These are phyloP conservation scores for Lamproptera curius DNA, from an alignment of 2,888 invertebrate genomes.

Conservation along the genomic window DNA sequence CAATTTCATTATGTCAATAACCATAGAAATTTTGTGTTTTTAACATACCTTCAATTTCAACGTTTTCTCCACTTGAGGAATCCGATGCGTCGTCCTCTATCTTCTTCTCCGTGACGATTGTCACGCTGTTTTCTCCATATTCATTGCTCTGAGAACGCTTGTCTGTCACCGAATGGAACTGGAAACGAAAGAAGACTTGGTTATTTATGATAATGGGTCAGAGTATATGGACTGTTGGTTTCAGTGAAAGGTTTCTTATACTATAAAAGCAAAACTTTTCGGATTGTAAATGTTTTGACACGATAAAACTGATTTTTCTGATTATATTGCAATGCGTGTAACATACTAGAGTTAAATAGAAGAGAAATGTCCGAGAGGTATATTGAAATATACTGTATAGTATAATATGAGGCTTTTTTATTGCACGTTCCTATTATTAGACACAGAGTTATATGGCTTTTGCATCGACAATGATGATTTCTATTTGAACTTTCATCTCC, in stretches of 20 bases:
- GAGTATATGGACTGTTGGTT: background rate
- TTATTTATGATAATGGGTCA: background rate
- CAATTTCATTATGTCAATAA: too few species aligned
- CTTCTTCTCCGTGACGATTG: conserved; percentile 66
- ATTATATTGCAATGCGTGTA: background rate
- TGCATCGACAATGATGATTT: too few species aligned
- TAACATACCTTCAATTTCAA: conserved; percentile 69
- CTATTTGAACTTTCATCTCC: too few species aligned
- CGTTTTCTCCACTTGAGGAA: conserved; percentile 63
- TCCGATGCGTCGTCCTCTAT: conserved; percentile 63
- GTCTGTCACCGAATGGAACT: conserved; percentile 71
- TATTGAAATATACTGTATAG: too few species aligned
- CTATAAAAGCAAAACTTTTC: background rate
- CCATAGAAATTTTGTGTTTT: too few species aligned
- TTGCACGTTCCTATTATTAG: too few species aligned
- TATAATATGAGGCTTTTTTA: too few species aligned
- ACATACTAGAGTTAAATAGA: background rate
- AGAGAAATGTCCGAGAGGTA: too few species aligned
- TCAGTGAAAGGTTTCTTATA: background rate
- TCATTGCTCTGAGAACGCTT: conserved; percentile 62
- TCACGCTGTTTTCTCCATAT: conserved; percentile 66
- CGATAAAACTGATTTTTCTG: background rate
- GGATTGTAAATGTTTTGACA: background rate
- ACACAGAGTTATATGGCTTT: too few species aligned
- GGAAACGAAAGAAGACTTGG: conserved; percentile 30